Evolutionary conservation across 2,113 vertebrate species (phyloP), one percentile per base, ranked within the genome.

Genomic region (Brienomyrus longianalis): DNA sequence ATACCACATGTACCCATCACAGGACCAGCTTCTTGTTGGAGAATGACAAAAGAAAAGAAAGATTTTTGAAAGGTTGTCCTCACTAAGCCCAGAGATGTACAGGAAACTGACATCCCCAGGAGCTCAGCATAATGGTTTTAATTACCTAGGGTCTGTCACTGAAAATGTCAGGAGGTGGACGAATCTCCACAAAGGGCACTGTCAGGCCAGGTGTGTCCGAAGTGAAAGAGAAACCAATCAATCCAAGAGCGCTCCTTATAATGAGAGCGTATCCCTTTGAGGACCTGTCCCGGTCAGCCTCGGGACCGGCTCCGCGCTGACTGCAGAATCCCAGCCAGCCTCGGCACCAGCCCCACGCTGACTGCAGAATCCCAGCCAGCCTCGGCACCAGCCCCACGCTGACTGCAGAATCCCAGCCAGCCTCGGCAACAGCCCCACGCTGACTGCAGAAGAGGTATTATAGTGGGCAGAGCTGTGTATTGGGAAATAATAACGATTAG

Each of bases 61-160:
- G n/a, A 74, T 47, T 50, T 74, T 45, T 23, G 43, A 70, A 88
- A 88, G 43, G 13, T 56, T 56, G n/a, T 56, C 23, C 74, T 43
- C 27, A 21, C 74, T 47, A 83, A 62, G 39, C 56, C 35, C 35
- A 21, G 77, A 59, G 88, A 43, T n/a, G 39, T 43, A 19, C 9
- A 17, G 48, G 48, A 35, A 43, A 88, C 52, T 45, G 54, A 27
- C 39, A 56, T 66, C 45, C 80, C 39, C 87, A 54, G 35, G 90
- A 91, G 91, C 93, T 92, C 77, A 77, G 87, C 89, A 91, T 89
- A 91, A 94, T 94, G 94, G 93, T 95, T 96, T 94, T 95, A 95
- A 95, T 95, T 93, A 94, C 92, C 92, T 91, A 54, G 48, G 91
- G 90, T 70, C 89, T 88, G 70, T 80, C 91, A 94, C 93, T 94